Percentiles rank a stretch among this genome's conserved stretches.
These are phyloP conservation scores for Ruditapes philippinarum DNA, from an alignment of 1,140 invertebrate genomes.

Conservation along the genomic window DNA sequence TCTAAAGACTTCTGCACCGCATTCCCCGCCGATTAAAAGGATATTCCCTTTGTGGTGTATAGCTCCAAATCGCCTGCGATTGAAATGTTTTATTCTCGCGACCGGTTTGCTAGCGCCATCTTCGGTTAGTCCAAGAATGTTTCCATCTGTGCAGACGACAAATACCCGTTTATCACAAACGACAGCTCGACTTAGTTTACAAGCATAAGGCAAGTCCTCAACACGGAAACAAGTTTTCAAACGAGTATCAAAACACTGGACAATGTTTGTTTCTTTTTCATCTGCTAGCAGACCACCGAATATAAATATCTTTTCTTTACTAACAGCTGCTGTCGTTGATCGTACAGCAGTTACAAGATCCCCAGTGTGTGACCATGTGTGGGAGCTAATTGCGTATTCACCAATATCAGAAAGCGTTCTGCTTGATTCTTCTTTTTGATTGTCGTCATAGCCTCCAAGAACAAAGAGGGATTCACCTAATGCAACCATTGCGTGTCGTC, in stretches of 20 bases:
- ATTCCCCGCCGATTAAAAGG: conserved; percentile 74
- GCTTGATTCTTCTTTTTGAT: conserved; percentile 69
- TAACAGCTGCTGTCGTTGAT: conserved; percentile 75
- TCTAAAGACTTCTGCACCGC: conserved; percentile 67
- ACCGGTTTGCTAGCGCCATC: conserved; percentile 56
- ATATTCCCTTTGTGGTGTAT: conserved; percentile 72
- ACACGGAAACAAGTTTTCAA: conserved; percentile 64
- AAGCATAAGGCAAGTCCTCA: conserved; percentile 69
- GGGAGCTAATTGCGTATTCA: conserved; percentile 73
- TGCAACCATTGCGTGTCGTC: conserved; percentile 78
- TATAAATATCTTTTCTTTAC: conserved; percentile 78
- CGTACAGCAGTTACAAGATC: conserved; percentile 71
- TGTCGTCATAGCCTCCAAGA: conserved; percentile 78
- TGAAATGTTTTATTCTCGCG: conserved; percentile 72
- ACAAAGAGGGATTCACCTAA: conserved; percentile 75
- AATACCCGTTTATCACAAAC: conserved; percentile 73
- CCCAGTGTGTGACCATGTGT: conserved; percentile 70
- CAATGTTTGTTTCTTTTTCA: conserved; percentile 74
- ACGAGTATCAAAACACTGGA: conserved; percentile 76
- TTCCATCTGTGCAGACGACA: conserved; percentile 77
- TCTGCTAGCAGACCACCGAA: conserved; percentile 76
- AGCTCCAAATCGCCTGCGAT: conserved; percentile 73
- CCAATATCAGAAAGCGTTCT: conserved; percentile 71
- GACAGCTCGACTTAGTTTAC: conserved; percentile 72
- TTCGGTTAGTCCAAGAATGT: conserved; percentile 67